Base-by-base conservation (phyloP, 53 echinoderm and acorn worm genomes). In the Arbacia lixula region DNA sequence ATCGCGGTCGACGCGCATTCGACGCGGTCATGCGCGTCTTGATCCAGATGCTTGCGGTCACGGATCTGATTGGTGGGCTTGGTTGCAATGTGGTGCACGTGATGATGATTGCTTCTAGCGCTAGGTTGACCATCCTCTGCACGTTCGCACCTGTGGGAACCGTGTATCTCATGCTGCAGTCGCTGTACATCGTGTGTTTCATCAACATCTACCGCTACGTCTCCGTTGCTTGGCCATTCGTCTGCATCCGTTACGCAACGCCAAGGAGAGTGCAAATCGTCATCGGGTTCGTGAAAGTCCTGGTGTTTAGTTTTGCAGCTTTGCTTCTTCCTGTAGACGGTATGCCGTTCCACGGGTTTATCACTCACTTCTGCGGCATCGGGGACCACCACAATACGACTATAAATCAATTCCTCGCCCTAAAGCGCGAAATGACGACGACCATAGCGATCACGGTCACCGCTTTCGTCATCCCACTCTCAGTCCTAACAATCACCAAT, bases 151-250 rank as follows among this genome's bases (percentile, higher is more conserved):
- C 74, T 0, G 29, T 32, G 2, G 16, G n/a, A n/a, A 53, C 74
- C 4, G 11, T 74, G 1, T 53, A 74, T 34, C 19, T 74, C 11
- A 43, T 74, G 31, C 74, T 74, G 17, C 52, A 74, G 74, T 74
- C 74, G 35, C 22, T 74, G 26, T 74, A 74, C 53, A 74, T 74
- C n/a, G 74, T 74, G 31, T 74, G 53, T 20, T 53, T 74, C 32
- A 74, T 74, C 10, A 74, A 74, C 29, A 3, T 74, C 21, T 74
- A 74, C 74, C 29, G 53, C 11, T 27, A 29, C 30, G 22, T 53
- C 31, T 33, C 74, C 2, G 74, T 74, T 0, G 10, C 49, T 21
- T 14, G 52, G 31, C 74, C 74, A 1, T n/a, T 74, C 31, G 53
- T 53, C 6, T 30, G 53, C 17, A 20, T 74, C 8, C 30, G 53